These are phyloP conservation scores for Ormyrus pomaceus DNA, from an alignment of 2,888 invertebrate species.

Conservation along the genomic window DNA sequence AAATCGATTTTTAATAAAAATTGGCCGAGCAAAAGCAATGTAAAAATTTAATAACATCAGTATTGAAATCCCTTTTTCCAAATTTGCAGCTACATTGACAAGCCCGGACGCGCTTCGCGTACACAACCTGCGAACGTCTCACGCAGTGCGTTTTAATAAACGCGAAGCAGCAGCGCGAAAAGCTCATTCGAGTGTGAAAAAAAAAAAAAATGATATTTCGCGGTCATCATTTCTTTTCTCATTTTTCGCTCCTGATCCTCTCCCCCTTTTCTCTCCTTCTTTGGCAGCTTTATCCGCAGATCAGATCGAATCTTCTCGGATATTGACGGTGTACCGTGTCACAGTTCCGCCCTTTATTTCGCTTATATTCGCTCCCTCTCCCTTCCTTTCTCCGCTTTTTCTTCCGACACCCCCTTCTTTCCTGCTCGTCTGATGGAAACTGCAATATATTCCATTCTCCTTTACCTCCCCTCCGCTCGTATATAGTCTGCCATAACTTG, in stretches of 20 bases:
- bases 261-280: background rate
- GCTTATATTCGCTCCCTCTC: conserved; percentile 27
- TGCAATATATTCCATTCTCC: conserved; percentile 39
- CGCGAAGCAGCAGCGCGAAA: background rate
- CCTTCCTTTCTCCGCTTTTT: background rate
- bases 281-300: conserved; percentile 58
- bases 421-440: conserved; percentile 30
- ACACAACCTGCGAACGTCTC: background rate
- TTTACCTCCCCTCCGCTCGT: conserved; percentile 33
- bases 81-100: background rate
- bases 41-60: conserved; percentile 21
- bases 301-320: conserved; percentile 64
- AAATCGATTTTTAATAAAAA: conserved; percentile 37
- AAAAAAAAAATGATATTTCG: background rate
- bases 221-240: background rate
- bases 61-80: conserved; percentile 1
- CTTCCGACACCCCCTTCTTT: conserved; percentile 7
- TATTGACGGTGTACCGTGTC: conserved; percentile 61
- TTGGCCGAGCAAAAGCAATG: background rate
- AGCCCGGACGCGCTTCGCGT: too few species aligned
- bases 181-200: background rate
- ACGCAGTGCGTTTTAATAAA: background rate
- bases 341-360: conserved; percentile 48
- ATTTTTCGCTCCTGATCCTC: background rate
- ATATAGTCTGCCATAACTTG: conserved; percentile 63